Evolutionary conservation across 2,113 vertebrate species (phyloP).

Genomic region (Poeciliopsis retropinna): DNA sequence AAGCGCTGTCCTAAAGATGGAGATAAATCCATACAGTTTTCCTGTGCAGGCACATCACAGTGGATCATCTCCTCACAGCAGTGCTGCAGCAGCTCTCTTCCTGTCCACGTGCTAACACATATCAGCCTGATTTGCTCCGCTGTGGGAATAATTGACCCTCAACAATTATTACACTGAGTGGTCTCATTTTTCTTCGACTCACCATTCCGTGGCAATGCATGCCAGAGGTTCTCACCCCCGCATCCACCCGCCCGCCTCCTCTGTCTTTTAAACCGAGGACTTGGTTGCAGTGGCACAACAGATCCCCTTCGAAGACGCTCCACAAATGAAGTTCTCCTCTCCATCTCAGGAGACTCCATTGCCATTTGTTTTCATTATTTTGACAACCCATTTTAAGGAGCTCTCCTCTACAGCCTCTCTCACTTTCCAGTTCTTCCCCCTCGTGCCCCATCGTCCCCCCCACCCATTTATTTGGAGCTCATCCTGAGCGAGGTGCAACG

Average conservation of each 20-base stretch:
- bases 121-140: constrained; percentile 84
- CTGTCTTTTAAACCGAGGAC: constrained; percentile 48
- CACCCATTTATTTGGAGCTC: constrained; percentile 73
- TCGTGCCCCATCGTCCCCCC: constrained; percentile 20
- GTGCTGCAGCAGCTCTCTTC: constrained; percentile 78
- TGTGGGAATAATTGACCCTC: constrained; percentile 92
- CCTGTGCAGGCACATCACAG: constrained; percentile 81
- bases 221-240: constrained; percentile 13
- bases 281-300: constrained; percentile 40
- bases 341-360: constrained; percentile 73
- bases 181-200: constrained; percentile 77
- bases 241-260: neutral
- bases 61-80: constrained; percentile 74
- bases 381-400: constrained; percentile 80
- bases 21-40: constrained; percentile 82
- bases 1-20: constrained; percentile 6
- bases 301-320: constrained; percentile 62
- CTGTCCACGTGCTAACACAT: constrained; percentile 79
- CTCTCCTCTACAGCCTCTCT: constrained; percentile 61
- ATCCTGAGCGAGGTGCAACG: constrained; percentile 73
- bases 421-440: constrained; percentile 24
- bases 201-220: constrained; percentile 22
- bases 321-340: constrained; percentile 82
- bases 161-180: constrained; percentile 83
- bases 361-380: constrained; percentile 87